phyloP scores from a whole-genome alignment of 2,113 vertebrate genomes.

The Ovibos moschatus region DNA sequence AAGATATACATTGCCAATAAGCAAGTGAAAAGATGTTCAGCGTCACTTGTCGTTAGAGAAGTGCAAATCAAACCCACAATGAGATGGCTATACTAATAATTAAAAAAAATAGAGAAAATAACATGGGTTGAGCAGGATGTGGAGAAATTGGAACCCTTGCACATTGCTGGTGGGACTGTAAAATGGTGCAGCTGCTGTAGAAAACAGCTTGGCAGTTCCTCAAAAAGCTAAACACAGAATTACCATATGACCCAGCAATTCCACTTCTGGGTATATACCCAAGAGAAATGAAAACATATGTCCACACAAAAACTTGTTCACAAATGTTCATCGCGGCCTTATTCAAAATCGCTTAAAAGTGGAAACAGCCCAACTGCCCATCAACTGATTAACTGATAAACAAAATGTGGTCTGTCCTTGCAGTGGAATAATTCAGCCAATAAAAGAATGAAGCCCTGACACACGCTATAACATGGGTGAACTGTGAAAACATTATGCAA shows the following conservation, averaged over 20 bases:
- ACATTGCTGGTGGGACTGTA: not conserved
- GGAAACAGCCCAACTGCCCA: not conserved
- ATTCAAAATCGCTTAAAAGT: not conserved
- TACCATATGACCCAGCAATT: not conserved
- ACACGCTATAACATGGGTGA: not conserved
- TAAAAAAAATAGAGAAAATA: not conserved
- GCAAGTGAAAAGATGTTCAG: not conserved
- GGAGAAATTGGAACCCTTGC: not conserved
- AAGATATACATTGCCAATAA: not conserved
- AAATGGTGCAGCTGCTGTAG: not conserved
- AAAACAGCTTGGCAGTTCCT: not conserved
- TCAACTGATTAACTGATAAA: not conserved
- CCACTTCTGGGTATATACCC: not conserved
- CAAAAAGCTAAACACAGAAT: not conserved
- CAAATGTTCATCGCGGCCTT: not conserved
- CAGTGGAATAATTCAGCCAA: not conserved
- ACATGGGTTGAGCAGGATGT: not conserved
- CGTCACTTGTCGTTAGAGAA: not conserved
- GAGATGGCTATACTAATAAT: not conserved
- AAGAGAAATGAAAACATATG: not conserved
- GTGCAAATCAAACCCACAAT: not conserved
- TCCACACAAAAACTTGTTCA: not conserved
- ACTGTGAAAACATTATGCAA: not conserved
- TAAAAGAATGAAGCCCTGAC: not conserved
- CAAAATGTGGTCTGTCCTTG: not conserved